These are phyloP conservation scores for Siderastrea siderea DNA, from an alignment of 92 coral and sea anemone genomes.

Conservation along the genomic window DNA sequence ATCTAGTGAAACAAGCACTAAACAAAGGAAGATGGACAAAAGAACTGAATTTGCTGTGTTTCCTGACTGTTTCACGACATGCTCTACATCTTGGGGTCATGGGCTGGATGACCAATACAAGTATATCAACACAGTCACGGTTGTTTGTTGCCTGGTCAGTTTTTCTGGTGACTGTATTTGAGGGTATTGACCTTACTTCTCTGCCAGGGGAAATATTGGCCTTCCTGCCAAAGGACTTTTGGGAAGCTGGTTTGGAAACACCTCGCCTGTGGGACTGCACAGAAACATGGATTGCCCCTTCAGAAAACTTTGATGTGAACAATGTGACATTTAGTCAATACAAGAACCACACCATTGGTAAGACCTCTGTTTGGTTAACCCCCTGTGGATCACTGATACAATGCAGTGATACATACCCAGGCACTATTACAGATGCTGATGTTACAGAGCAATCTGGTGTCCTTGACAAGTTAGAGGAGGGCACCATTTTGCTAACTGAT, in stretches of 20 bases:
- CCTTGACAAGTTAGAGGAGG: conserved; percentile 33
- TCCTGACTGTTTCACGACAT: conserved; percentile 50
- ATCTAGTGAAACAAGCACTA: too few relatives aligned
- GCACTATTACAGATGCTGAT: conserved; percentile 54
- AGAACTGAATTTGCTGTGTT: too few relatives aligned
- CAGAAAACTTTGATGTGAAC: conserved; percentile 68
- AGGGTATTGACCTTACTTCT: conserved; percentile 17
- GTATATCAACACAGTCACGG: conserved; percentile 39
- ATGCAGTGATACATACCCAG: conserved; percentile 61
- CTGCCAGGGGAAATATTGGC: conserved; percentile 44
- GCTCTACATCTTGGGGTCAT: conserved; percentile 62
- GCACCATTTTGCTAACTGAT: conserved; percentile 36
- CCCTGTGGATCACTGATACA: conserved; percentile 48
- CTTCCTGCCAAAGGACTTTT: conserved; percentile 35
- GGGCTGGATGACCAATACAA: conserved; percentile 60
- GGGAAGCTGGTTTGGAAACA: conserved; percentile 45
- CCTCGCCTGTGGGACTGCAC: conserved; percentile 44
- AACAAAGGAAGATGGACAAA: too few relatives aligned
- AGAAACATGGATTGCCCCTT: conserved; percentile 30
- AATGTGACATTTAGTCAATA: conserved; percentile 58
- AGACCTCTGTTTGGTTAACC: conserved; percentile 58
- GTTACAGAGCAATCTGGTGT: conserved; percentile 62
- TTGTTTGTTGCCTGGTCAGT: conserved; percentile 41
- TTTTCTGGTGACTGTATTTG: conserved; percentile 33
- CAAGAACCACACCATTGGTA: conserved; percentile 66